Evolutionary conservation across 2,888 invertebrate species (phyloP), one percentile per base, ranked within the genome.

Genomic region (Limnephilus marmoratus): DNA sequence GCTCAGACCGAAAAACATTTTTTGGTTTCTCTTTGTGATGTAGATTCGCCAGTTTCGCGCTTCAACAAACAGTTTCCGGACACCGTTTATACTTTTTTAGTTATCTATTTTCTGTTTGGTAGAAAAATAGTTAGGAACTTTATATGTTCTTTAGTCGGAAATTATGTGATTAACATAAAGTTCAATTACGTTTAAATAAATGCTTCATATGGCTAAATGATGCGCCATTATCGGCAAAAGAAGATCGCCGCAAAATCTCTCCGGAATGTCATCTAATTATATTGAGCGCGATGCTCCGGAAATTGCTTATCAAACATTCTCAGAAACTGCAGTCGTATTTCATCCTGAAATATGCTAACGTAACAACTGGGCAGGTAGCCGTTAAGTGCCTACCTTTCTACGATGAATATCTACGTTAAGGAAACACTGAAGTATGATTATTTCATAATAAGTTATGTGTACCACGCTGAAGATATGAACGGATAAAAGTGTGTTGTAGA

Each of bases 181-280:
- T 24, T 68, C 24, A 68, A 68, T 68, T 68, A 18, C 24, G 24
- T 24, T 18, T 68, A 5, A 18, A 7, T 1, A 68, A 68, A 68
- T 68, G 1, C 68, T 7, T 24, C 18, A 68, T 24, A 5, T 24
- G 24, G 68, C 24, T 68, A 24, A n/a, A 68, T 68, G 68, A n/a
- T 68, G 24, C 68, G 9, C 68, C 68, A 68, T n/a, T 68, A 68
- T 68, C 9, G 24, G 24, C 68, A 68, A 24, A 68, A 68, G 24
- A 7, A 68, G 29, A 82, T 31, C 4, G 82, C 31, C 82, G 34
- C 82, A 68, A 53, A 87, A 29, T 53, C 13, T 29, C 49, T 31
- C 18, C 31, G 87, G 87, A 49, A 87, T 87, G 87, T 87, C 34
- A 87, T 31, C 87, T 87, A 87, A 87, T 68, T 87, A 87, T 53